phyloP scores from a whole-genome alignment of 2,113 vertebrate species.

The Silurus glanis region DNA sequence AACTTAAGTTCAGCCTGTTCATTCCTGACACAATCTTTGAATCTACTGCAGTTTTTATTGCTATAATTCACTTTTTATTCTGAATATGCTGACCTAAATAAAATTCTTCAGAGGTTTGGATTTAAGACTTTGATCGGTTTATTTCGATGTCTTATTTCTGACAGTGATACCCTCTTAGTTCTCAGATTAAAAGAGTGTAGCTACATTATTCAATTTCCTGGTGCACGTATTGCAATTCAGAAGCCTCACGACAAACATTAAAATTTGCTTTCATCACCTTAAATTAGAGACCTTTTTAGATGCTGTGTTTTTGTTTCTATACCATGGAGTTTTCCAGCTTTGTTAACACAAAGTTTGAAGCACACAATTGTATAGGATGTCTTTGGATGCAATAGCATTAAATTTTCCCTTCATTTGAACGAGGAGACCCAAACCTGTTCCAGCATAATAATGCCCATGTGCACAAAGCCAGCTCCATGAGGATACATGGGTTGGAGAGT shows the following conservation, averaged over 20 bases:
- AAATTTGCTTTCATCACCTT: not conserved
- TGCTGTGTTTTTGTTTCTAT: not conserved
- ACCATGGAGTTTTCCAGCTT: not conserved
- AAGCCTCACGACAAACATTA: not conserved
- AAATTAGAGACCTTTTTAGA: not conserved
- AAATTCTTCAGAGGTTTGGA: not conserved
- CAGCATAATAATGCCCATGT: no score
- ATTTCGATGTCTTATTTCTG: not conserved
- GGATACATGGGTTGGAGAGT: no score
- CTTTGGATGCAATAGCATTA: no score
- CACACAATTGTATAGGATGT: no score
- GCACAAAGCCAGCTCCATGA: no score
- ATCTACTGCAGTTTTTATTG: not conserved
- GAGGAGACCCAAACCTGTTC: no score
- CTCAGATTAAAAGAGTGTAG: no score
- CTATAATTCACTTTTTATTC: not conserved
- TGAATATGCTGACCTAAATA: not conserved
- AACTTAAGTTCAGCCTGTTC: not conserved
- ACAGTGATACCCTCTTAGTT: not conserved
- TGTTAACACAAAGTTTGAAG: no score
- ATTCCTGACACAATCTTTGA: not conserved
- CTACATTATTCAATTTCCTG: not conserved
- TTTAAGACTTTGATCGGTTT: not conserved
- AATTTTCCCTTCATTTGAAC: no score
- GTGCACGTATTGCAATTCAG: not conserved